Evolutionary conservation across 2,113 vertebrate genomes (phyloP).

Genomic region (Camelus dromedarius): DNA sequence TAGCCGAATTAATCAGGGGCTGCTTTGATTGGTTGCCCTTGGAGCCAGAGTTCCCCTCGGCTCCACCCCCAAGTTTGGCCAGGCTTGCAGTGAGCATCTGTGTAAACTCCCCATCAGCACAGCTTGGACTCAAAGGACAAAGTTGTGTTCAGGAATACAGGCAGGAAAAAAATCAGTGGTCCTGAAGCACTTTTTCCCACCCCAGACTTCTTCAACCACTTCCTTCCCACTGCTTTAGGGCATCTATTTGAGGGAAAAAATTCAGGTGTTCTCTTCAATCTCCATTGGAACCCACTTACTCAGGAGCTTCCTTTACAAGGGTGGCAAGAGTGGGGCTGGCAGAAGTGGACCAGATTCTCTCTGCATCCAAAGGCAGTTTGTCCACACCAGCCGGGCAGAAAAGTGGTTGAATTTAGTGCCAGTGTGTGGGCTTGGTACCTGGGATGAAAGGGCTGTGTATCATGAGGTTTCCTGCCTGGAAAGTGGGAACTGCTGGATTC

Average conservation of each 20-base stretch:
- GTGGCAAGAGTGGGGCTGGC: neutral
- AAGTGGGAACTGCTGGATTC: neutral
- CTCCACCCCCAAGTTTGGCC: neutral
- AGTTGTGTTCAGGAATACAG: neutral
- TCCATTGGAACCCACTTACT: neutral
- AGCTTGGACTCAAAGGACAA: neutral
- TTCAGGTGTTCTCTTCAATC: neutral
- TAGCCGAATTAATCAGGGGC: neutral
- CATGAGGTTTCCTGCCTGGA: constrained; percentile 29
- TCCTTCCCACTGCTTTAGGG: neutral
- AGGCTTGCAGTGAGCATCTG: neutral
- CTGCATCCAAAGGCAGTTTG: neutral
- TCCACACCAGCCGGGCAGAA: neutral
- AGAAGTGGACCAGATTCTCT: neutral
- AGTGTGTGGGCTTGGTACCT: constrained; percentile 27
- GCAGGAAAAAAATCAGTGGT: neutral
- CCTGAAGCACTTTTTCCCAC: neutral
- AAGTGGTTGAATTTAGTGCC: neutral
- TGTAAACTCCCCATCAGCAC: neutral
- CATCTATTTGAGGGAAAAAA: neutral
- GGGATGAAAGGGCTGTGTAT: neutral
- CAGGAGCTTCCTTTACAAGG: neutral
- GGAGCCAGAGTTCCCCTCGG: neutral
- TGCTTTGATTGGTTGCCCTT: neutral
- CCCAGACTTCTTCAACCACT: neutral